phyloP scores from a whole-genome alignment of 2,113 vertebrate genomes.

The Chitala chitala region DNA sequence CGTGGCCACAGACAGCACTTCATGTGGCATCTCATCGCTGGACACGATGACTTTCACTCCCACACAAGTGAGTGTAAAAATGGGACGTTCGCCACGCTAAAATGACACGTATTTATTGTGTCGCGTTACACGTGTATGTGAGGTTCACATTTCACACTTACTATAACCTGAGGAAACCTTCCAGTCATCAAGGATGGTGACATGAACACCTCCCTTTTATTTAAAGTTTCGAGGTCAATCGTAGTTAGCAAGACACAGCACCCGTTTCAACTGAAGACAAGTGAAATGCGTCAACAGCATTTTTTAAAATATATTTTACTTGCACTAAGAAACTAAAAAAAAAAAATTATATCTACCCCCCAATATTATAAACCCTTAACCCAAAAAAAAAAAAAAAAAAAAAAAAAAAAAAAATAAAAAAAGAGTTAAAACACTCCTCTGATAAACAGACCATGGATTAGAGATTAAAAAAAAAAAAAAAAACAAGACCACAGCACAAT shows the following conservation, averaged over 20 bases:
- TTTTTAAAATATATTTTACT: too few species aligned
- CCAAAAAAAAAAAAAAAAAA: too few species aligned
- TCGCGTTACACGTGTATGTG: neutral
- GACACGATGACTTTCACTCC: slow-evolving; percentile 40
- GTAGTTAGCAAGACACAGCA: neutral
- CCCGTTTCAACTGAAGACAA: too few species aligned
- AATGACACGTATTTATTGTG: slow-evolving; percentile 14
- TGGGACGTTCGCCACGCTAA: neutral
- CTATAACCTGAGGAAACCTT: slow-evolving; percentile 11
- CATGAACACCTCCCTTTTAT: neutral
- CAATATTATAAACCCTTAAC: too few species aligned
- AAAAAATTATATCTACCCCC: too few species aligned
- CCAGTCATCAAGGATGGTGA: neutral
- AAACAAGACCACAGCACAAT: neutral
- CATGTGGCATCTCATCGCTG: slow-evolving; percentile 39
- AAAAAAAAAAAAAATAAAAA: too few species aligned
- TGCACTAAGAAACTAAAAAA: too few species aligned
- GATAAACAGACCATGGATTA: too few species aligned
- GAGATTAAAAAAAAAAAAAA: too few species aligned
- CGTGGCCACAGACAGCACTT: slow-evolving; percentile 12
- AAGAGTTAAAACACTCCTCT: too few species aligned
- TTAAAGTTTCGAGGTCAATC: neutral
- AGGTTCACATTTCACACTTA: slow-evolving; percentile 16
- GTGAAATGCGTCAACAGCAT: too few species aligned
- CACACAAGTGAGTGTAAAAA: slow-evolving; percentile 31